Evolutionary conservation across 1,140 invertebrate genomes (phyloP), one percentile per base, ranked within the genome.

Genomic region (Drosophila hydei): DNA sequence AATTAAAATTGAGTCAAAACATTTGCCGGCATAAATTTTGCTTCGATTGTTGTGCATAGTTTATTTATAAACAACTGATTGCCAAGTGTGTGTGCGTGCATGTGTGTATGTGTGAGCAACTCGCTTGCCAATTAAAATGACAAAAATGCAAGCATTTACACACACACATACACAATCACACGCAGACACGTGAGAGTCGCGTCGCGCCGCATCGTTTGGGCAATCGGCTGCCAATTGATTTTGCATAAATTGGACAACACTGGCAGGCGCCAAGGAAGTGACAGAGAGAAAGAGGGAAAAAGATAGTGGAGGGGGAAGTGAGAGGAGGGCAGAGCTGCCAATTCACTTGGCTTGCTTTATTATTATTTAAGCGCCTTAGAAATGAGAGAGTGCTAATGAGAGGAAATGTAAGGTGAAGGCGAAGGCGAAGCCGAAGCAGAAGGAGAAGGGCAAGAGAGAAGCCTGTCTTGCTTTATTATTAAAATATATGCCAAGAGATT

Each of bases 41-140:
- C 38, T 58, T 33, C 42, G 56, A 25, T 64, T 64, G 19, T 45
- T 71, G 43, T 27, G 68, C 80, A 75, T 52, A 68, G 67, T 87
- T 88, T 87, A 87, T 87, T 87, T 87, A 87, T 87, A 87, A 77
- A 87, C 83, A 87, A 50, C 11, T 25, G 63, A 48, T 38, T 56
- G 63, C 38, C 14, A 30, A 55, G 64, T 51, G 27, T 59, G 55
- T 51, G 59, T 51, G 36, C 30, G 38, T 73, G 62, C 61, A 61
- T 59, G 59, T 61, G 61, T 59, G 25, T 23, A 30, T 25, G 14
- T 69, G 52, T 12, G 14, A 42, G 16, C 38, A 5, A 25, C 33
- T 59, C 45, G 59, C 42, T 51, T 64, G 74, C 54, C 55, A 76
- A 70, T 70, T 79, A 71, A 73, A 73, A 36, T 50, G 45, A 43